phyloP scores from a whole-genome alignment of 1,140 invertebrate species.

The Popillia japonica region DNA sequence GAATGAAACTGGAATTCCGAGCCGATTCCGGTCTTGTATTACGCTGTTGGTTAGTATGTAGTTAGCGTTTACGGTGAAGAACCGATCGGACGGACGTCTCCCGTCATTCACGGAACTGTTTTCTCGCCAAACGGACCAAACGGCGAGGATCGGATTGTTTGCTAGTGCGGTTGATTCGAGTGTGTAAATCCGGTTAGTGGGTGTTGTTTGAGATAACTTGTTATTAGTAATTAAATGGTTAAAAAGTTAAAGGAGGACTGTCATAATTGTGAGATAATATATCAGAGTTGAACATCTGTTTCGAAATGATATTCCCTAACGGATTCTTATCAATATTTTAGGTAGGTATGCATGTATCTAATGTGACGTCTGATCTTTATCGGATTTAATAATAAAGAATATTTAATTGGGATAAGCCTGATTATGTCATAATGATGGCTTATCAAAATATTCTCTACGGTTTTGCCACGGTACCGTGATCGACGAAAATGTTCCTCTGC shows the following conservation, averaged over 20 bases:
- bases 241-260: too few species aligned
- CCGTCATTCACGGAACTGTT: neutral
- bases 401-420: neutral
- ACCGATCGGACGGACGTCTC: neutral
- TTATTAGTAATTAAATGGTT: too few species aligned
- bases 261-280: too few species aligned
- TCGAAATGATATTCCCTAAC: neutral
- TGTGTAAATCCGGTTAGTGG: too few species aligned
- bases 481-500: neutral
- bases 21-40: neutral
- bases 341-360: neutral
- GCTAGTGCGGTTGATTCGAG: neutral
- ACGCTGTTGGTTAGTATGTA: too few species aligned
- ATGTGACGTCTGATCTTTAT: neutral
- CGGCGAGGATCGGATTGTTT: neutral
- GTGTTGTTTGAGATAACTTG: too few species aligned
- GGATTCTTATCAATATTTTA: constrained; percentile 1
- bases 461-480: neutral
- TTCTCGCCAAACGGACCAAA: neutral
- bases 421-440: neutral
- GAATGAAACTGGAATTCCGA: neutral
- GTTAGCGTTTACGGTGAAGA: neutral
- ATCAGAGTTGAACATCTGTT: neutral
- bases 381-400: neutral
- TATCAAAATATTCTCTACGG: neutral